These are phyloP conservation scores for Sorex maritimensis DNA, from an alignment of 2,797 vertebrate genomes.

Conservation along the genomic window DNA sequence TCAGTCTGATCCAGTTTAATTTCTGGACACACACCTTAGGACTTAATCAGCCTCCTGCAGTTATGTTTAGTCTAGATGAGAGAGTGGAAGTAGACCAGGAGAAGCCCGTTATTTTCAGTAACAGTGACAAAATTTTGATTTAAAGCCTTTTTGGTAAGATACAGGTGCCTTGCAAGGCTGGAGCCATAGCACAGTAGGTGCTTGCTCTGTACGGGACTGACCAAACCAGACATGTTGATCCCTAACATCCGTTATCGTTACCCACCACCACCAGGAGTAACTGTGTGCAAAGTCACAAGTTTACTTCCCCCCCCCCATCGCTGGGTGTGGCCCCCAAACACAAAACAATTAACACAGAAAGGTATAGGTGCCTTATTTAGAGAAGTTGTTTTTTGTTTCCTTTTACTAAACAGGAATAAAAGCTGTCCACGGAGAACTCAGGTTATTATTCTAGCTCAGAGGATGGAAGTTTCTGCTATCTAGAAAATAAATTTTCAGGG, in stretches of 20 bases:
- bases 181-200: not conserved
- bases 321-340: too few relatives aligned
- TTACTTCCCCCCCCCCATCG: too few relatives aligned
- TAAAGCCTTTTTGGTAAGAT: constrained; percentile 11
- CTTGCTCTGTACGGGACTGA: too few relatives aligned
- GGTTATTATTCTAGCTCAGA: constrained; percentile 19
- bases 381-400: not conserved
- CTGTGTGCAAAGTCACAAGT: too few relatives aligned
- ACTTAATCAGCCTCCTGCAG: too few relatives aligned
- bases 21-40: not conserved
- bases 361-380: not conserved
- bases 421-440: constrained; percentile 10
- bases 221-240: too few relatives aligned
- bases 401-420: constrained; percentile 64
- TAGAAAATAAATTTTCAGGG: constrained; percentile 60
- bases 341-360: too few relatives aligned
- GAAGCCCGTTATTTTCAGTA: not conserved
- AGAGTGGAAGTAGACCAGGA: not conserved
- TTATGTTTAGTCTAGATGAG: not conserved
- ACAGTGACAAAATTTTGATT: not conserved
- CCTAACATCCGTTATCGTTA: too few relatives aligned
- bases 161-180: not conserved
- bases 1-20: not conserved
- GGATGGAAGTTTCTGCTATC: constrained; percentile 16
- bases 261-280: too few relatives aligned